phyloP scores from a whole-genome alignment of 2,113 vertebrate genomes.

The Macquaria ambigua region DNA sequence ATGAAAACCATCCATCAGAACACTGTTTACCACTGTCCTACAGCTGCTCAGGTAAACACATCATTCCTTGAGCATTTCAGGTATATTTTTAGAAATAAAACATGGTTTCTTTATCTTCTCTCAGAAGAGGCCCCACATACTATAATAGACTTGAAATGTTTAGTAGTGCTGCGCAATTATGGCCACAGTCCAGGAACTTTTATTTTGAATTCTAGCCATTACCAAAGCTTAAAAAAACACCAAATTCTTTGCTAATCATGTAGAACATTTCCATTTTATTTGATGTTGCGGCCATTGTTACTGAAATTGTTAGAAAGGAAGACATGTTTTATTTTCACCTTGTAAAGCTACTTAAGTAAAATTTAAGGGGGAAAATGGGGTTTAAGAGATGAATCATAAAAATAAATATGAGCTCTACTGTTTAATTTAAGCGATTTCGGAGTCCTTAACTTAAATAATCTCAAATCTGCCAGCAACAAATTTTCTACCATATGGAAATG shows the following conservation, averaged over 20 bases:
- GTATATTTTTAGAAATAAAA: not conserved
- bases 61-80: not conserved
- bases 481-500: not conserved
- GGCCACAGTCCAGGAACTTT: not conserved
- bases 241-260: not conserved
- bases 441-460: too few species aligned
- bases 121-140: not conserved
- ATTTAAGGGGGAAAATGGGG: not conserved
- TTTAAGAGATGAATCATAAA: not conserved
- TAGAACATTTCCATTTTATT: not conserved
- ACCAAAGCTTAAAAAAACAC: not conserved
- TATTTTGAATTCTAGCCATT: not conserved
- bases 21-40: slow-evolving; percentile 90
- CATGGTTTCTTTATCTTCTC: not conserved
- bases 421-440: not conserved
- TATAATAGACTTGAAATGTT: not conserved
- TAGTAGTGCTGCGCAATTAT: not conserved
- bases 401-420: not conserved
- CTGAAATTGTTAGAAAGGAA: too few species aligned
- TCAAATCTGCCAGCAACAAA: not conserved
- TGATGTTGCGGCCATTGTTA: too few species aligned
- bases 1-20: slow-evolving; percentile 93
- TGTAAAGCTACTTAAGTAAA: not conserved
- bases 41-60: slow-evolving; percentile 89
- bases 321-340: too few species aligned